Percentiles rank a stretch among this genome's conserved stretches.
phyloP scores from a whole-genome alignment of 2,797 vertebrate genomes.

The Scolopax bukidnonensis region DNA sequence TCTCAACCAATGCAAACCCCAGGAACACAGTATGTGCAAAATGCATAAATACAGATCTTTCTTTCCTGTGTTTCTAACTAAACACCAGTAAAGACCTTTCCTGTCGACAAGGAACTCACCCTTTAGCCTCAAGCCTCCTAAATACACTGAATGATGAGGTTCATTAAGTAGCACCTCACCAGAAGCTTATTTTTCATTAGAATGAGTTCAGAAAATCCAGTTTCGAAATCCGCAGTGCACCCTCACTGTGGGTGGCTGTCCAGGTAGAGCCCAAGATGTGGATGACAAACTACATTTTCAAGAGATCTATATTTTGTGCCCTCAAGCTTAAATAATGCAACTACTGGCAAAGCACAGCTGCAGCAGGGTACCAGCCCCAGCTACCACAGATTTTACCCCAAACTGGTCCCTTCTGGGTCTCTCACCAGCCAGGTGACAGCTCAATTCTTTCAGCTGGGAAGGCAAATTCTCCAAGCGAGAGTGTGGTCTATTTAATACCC shows the following conservation, averaged over 20 bases:
- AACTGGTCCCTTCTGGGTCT: background rate
- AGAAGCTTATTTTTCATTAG: background rate
- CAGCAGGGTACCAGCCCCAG: background rate
- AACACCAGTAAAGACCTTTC: background rate
- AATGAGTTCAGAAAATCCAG: background rate
- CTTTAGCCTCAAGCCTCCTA: background rate
- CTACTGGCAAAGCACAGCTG: background rate
- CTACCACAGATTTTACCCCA: background rate
- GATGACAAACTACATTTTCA: background rate
- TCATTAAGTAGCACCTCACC: background rate
- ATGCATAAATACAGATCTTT: background rate
- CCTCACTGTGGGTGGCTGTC: accelerated
- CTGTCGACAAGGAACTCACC: background rate
- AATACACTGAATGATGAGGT: background rate
- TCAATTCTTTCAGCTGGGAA: background rate
- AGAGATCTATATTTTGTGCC: background rate
- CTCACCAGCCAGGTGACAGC: background rate
- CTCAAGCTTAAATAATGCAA: background rate
- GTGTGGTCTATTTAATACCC: background rate
- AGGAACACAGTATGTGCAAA: background rate
- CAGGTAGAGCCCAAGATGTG: background rate
- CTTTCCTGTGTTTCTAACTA: background rate
- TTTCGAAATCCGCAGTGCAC: background rate
- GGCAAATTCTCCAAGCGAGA: background rate
- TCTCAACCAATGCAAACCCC: background rate